Base-by-base conservation (phyloP, 2,113 vertebrate species). In the Syngnathoides biaculeatus region DNA sequence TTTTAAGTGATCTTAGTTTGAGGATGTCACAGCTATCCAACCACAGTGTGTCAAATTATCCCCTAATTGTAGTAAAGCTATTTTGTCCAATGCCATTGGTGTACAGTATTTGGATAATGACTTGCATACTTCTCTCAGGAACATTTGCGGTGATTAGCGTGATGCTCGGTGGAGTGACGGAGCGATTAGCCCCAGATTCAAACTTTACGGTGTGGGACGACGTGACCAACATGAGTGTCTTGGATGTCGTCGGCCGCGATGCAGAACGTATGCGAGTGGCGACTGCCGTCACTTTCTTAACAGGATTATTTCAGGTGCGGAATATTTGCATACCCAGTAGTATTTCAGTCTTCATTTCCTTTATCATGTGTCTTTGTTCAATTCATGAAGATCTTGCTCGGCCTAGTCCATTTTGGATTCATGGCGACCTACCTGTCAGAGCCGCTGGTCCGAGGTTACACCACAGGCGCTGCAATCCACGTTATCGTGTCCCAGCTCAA, bases 381-480 rank as follows among this genome's bases (percentile, higher is more conserved):
- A 10, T 50, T 20, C 8, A 50, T 69, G 20, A 65, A 98, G 97
- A 89, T 99, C 53, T 75, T 92, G 10, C 85, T 99, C 19, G 97
- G 97, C 9, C 59, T 98, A 71, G 87, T 97, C 63, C 92, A 91
- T 73, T 98, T 99, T 0, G 97, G 97, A 26, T 98, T 98, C 0
- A 93, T 99, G 77, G 97, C 96, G 79, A 98, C 94, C 24, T 99
- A 99, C 77, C 92, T 98, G 63, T 98, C 96, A 0, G 97, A 99
- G 57, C 97, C 97, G 0, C 87, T 99, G 75, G 94, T 99, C 38
- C 91, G 95, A 5, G 93, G 93, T 57, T 99, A 98, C 71, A 98
- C 96, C 60, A 98, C 95, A 0, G 96, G 92, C 0, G 92, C 95
- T 0, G 92, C 97, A 0, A 86, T 98, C 72, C 96, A 98, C 0